These are phyloP conservation scores for Lypha dubia DNA, from an alignment of 2,888 invertebrate genomes.

Conservation along the genomic window DNA sequence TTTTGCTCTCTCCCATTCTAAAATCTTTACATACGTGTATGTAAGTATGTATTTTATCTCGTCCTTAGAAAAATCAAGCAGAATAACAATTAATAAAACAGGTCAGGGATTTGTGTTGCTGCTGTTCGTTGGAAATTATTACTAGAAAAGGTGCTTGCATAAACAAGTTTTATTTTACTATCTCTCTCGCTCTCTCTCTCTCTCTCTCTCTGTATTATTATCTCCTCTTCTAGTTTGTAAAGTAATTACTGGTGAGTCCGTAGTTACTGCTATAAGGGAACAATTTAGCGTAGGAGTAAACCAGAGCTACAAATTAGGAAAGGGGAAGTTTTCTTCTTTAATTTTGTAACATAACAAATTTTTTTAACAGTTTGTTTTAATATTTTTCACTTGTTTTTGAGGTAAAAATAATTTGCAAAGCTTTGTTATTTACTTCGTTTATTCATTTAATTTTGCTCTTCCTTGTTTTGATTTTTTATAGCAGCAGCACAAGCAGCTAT, in stretches of 20 bases:
- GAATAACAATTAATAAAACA: constrained; percentile 35
- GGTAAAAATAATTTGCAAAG: constrained; percentile 45
- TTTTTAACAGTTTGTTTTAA: constrained; percentile 20
- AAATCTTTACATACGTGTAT: background rate
- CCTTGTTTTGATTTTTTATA: background rate
- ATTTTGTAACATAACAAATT: background rate
- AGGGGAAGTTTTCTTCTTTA: constrained; percentile 6
- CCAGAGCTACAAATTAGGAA: constrained; percentile 1
- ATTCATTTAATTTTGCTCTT: background rate
- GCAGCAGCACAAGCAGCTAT: no score
- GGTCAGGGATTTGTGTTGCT: constrained; percentile 34
- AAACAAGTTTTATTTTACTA: constrained; percentile 49
- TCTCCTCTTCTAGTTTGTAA: background rate
- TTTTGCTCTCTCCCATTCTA: background rate
- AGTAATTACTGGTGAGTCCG: background rate
- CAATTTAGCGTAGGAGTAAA: background rate
- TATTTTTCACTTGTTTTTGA: constrained; percentile 18
- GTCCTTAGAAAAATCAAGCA: background rate
- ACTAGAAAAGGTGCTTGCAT: constrained; percentile 38
- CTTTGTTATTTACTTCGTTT: constrained; percentile 31
- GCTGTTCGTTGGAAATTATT: background rate
- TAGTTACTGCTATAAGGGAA: background rate
- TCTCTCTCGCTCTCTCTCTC: no score
- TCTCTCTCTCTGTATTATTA: no score
- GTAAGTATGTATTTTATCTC: no score